A percentile compares a stretch with the other conserved stretches of the same genome.
These are phyloP conservation scores for Aporophyla lueneburgensis DNA, from an alignment of 2,888 invertebrate genomes.

Conservation along the genomic window DNA sequence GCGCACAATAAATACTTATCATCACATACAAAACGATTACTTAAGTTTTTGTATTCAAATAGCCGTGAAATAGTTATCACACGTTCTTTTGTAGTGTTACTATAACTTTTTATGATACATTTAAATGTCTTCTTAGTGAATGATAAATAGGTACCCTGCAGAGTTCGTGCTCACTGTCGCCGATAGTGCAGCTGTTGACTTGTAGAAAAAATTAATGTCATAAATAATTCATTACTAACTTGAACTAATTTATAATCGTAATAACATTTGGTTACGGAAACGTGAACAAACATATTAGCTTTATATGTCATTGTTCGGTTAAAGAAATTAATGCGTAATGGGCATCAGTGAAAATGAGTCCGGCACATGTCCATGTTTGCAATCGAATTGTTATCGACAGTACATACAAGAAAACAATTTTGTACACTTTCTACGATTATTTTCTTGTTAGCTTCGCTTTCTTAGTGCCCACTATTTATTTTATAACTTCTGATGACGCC, in stretches of 20 bases:
- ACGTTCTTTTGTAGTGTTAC: constrained; percentile 60
- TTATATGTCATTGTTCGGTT: constrained; percentile 29
- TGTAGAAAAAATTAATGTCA: constrained; percentile 48
- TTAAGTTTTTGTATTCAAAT: constrained; percentile 51
- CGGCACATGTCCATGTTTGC: constrained; percentile 54
- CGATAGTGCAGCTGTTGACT: constrained; percentile 24
- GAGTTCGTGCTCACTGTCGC: constrained; percentile 22
- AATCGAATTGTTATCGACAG: constrained; percentile 67
- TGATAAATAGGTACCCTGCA: constrained; percentile 33
- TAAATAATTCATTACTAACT: constrained; percentile 55
- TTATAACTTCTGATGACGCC: constrained; percentile 76
- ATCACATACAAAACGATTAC: constrained; percentile 50
- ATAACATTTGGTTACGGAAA: constrained; percentile 66
- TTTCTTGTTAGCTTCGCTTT: constrained; percentile 86
- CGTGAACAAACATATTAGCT: constrained; percentile 40
- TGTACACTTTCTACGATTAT: constrained; percentile 86
- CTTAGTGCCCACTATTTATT: constrained; percentile 78
- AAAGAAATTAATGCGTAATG: constrained; percentile 33
- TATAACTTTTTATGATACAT: constrained; percentile 45
- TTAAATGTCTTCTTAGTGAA: constrained; percentile 40
- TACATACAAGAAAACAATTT: constrained; percentile 81
- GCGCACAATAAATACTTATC: constrained; percentile 34
- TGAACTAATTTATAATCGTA: constrained; percentile 62
- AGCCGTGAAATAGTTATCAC: constrained; percentile 65
- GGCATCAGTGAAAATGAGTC: constrained; percentile 41